Conservation (phyloP, 2,797 vertebrate species). For the Myripristis murdjan region DNA sequence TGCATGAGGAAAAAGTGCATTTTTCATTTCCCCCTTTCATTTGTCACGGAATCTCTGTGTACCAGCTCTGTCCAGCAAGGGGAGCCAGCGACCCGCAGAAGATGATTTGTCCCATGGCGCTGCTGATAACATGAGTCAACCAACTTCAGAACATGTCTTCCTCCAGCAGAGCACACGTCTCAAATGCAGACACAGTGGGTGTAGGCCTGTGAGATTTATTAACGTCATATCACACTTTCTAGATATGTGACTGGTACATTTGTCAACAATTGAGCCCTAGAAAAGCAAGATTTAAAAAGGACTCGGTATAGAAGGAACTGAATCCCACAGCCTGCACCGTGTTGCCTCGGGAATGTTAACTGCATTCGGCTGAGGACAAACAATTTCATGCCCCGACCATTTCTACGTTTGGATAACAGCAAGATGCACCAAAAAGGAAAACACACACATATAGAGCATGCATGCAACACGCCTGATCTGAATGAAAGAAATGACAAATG, state of each 20-base stretch:
- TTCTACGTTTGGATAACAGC: background rate
- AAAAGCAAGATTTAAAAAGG: too few species aligned
- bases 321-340: background rate
- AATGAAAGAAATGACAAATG: background rate
- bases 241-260: background rate
- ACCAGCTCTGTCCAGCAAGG: slow-evolving; percentile 53
- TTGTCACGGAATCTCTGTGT: background rate
- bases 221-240: background rate
- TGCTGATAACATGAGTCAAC: slow-evolving; percentile 60
- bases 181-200: slow-evolving; percentile 1
- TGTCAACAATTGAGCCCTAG: too few species aligned
- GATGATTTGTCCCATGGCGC: slow-evolving; percentile 33
- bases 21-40: background rate
- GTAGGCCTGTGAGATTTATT: background rate
- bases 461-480: background rate
- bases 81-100: slow-evolving; percentile 47
- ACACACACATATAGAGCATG: too few species aligned
- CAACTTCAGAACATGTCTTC: slow-evolving; percentile 51
- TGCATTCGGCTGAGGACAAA: background rate
- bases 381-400: background rate
- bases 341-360: background rate
- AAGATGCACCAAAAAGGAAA: background rate
- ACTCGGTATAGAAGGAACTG: too few species aligned
- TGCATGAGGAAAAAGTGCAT: too few species aligned
- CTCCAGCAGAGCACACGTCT: slow-evolving; percentile 27